These are phyloP conservation scores for Chrysopilus asiliformis DNA, from an alignment of 2,888 invertebrate species.

Conservation along the genomic window DNA sequence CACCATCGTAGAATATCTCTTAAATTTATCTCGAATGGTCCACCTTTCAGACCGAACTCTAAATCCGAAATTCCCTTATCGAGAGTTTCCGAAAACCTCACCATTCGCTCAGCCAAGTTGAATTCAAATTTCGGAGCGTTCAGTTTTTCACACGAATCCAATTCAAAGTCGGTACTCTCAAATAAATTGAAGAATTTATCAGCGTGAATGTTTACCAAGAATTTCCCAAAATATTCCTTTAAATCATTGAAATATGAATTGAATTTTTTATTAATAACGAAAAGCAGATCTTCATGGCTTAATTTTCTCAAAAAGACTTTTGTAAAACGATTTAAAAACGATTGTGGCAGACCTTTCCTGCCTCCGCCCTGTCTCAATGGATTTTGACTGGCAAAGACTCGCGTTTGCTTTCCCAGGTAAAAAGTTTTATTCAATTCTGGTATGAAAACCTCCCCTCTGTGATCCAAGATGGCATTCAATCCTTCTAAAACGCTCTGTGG, in stretches of 20 bases:
- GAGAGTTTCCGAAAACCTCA: slow-evolving; percentile 61
- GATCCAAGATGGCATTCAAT: slow-evolving; percentile 95
- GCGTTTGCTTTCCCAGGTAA: slow-evolving; percentile 57
- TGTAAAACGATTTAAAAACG: slow-evolving; percentile 94
- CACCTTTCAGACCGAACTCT: slow-evolving; percentile 68
- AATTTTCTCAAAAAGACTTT: slow-evolving; percentile 63
- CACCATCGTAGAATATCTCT: slow-evolving; percentile 92
- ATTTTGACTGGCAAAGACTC: slow-evolving; percentile 96
- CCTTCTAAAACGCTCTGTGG: slow-evolving; percentile 98
- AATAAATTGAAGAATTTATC: slow-evolving; percentile 14
- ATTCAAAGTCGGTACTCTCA: slow-evolving; percentile 3
- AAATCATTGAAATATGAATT: slow-evolving; percentile 22
- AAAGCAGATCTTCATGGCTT: slow-evolving; percentile 48
- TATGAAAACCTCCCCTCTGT: slow-evolving; percentile 88
- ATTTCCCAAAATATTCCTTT: slow-evolving; percentile 17
- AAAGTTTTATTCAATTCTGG: slow-evolving; percentile 88
- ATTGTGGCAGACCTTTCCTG: slow-evolving; percentile 86
- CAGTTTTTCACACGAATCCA: background rate
- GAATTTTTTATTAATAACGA: slow-evolving; percentile 31
- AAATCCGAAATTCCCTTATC: slow-evolving; percentile 48
- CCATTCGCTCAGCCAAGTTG: slow-evolving; percentile 54
- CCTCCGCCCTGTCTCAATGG: slow-evolving; percentile 93
- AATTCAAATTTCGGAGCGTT: slow-evolving; percentile 26
- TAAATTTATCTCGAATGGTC: slow-evolving; percentile 95
- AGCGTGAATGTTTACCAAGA: slow-evolving; percentile 14